Percentiles rank a stretch among this genome's conserved stretches.
Conservation (phyloP, 2,113 vertebrate genomes). For the Equus quagga region DNA sequence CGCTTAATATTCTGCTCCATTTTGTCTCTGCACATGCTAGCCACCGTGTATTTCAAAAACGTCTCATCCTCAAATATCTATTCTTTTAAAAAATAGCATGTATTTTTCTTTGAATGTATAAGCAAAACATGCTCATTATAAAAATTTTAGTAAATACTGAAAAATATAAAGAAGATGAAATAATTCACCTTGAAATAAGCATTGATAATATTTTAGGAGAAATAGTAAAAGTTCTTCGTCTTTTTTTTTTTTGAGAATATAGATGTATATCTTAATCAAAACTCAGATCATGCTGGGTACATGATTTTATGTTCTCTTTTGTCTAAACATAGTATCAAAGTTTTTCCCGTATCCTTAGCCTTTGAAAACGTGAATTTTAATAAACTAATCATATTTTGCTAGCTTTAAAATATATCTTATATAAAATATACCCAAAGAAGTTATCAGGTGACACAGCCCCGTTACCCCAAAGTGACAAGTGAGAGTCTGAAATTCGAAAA, state of each 20-base stretch:
- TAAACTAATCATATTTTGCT: neutral
- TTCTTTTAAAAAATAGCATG: constrained; percentile 40
- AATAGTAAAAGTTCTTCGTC: neutral
- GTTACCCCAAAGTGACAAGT: neutral
- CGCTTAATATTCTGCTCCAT: neutral
- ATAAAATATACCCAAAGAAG: constrained; percentile 4
- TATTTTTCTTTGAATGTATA: constrained; percentile 9
- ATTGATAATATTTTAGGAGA: constrained; percentile 21
- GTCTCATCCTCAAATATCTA: neutral
- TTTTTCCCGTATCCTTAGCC: neutral
- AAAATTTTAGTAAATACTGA: constrained; percentile 2
- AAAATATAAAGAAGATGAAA: constrained; percentile 29
- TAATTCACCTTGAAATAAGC: neutral
- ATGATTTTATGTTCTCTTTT: neutral
- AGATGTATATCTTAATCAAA: neutral
- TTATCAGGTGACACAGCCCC: neutral
- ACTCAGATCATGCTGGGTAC: neutral
- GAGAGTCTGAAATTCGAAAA: neutral
- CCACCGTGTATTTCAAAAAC: constrained; percentile 43
- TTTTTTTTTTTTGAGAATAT: neutral
- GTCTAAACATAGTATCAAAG: neutral
- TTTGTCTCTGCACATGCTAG: neutral
- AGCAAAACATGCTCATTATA: neutral
- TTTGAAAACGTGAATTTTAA: constrained; percentile 16
- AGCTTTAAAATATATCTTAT: neutral